Base-by-base conservation (phyloP, 2,113 vertebrate species). In the Anser cygnoides region DNA sequence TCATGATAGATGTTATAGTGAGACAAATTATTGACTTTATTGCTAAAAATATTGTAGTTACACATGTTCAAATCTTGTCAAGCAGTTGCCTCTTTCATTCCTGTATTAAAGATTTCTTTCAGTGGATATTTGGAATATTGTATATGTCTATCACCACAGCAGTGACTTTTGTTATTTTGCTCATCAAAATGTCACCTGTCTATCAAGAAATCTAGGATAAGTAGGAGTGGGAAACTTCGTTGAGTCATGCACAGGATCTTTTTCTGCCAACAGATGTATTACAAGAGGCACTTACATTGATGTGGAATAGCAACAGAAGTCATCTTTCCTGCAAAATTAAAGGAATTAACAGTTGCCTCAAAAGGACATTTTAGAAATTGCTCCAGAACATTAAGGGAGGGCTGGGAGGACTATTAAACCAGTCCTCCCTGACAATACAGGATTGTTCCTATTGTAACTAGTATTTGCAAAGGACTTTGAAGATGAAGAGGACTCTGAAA, bases 151-250 rank as follows among this genome's bases (percentile, higher is more conserved):
- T 93, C 88, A 94, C 76, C 61, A 65, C 88, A 92, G 86, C 65
- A 81, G 65, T 89, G 93, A 87, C 86, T 95, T 95, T 96, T 95
- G 84, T 84, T 93, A 93, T 95, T 95, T 91, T 84, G 37, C 62
- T 96, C 70, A 66, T 94, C 89, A 91, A 78, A 93, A 82, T 75
- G 87, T 89, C 95, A 96, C 92, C 90, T 94, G 92, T 88, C 93
- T 92, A 73, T 95, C 89, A 93, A 92, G 93, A 82, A 21, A 89
- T 41, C 76, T 82, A 25, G 85, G 57, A 72, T 81, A 90, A 95
- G 86, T 65, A 87, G 77, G 54, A 78, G 62, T 91, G 23, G 66
- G 76, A 75, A 89, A 74, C 74, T 89, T 88, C 0, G 0, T 22
- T 25, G 77, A 94, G 61, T 92, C 84, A 87, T 8, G 26, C 37